phyloP scores from a whole-genome alignment of 2,888 invertebrate species.

The Priocnemis perturbator region DNA sequence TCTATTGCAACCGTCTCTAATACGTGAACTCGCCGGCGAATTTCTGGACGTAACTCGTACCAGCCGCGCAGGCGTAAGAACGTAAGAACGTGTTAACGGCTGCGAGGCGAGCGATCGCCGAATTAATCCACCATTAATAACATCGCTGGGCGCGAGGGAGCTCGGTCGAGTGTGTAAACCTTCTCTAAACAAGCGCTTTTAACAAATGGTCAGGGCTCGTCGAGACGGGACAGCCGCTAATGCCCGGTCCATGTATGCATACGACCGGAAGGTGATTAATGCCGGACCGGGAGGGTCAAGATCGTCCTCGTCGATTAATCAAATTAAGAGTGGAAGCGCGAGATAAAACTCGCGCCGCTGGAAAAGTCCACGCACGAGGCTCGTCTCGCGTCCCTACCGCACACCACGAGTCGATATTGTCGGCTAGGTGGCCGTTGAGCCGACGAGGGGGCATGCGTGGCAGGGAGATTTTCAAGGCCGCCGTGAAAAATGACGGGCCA shows the following conservation, averaged over 20 bases:
- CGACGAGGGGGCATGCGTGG: conserved; percentile 50
- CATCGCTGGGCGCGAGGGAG: conserved; percentile 54
- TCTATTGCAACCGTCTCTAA: too few species aligned
- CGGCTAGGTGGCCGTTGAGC: conserved; percentile 55
- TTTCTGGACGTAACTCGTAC: too few species aligned
- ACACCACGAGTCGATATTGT: conserved; percentile 29
- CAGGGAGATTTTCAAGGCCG: conserved; percentile 11
- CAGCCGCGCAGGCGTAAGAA: too few species aligned
- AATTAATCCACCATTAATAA: conserved; percentile 74
- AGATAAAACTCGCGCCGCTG: conserved; percentile 72
- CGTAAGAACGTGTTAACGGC: too few species aligned
- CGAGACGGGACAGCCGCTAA: conserved; percentile 49
- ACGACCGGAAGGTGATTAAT: conserved; percentile 72
- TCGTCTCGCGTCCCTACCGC: neutral
- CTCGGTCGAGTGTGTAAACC: conserved; percentile 71
- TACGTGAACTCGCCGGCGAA: too few species aligned
- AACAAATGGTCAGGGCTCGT: conserved; percentile 67
- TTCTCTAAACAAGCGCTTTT: conserved; percentile 72
- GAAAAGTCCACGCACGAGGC: conserved; percentile 63
- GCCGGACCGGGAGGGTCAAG: conserved; percentile 64
- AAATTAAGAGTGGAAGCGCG: conserved; percentile 74
- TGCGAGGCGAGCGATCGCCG: conserved; percentile 60
- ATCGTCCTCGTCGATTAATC: conserved; percentile 74
- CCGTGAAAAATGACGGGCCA: conserved; percentile 69
- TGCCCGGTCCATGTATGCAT: conserved; percentile 73